These are phyloP conservation scores for Capra hircus DNA, from an alignment of 2,113 vertebrate genomes.

Conservation along the genomic window DNA sequence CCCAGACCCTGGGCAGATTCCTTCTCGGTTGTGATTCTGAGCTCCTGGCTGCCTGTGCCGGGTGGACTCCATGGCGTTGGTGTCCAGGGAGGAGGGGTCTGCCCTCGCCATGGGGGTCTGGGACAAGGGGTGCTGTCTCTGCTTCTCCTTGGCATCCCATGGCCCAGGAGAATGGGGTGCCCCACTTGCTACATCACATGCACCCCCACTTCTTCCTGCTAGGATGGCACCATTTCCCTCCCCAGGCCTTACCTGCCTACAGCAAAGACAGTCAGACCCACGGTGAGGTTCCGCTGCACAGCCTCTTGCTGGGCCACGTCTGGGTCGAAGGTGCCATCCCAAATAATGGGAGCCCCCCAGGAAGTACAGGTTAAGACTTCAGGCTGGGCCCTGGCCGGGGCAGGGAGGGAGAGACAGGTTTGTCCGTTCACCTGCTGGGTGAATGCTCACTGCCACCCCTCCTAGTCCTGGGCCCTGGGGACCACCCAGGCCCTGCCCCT, in stretches of 20 bases:
- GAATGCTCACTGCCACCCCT: background rate
- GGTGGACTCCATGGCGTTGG: background rate
- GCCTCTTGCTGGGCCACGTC: conserved; percentile 66
- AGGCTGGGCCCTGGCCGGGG: conserved; percentile 54
- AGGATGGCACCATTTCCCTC: background rate
- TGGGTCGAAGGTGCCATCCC: conserved; percentile 83
- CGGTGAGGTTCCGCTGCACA: conserved; percentile 68
- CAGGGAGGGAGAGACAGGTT: background rate
- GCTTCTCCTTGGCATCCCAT: background rate
- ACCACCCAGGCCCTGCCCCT: background rate
- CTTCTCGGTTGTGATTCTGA: background rate
- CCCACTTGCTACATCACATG: background rate
- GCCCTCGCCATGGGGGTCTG: background rate
- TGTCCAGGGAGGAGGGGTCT: background rate
- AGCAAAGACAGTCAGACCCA: conserved; percentile 85
- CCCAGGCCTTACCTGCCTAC: conserved; percentile 82
- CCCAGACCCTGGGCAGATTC: background rate
- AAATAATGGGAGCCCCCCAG: conserved; percentile 84
- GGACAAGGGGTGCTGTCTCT: background rate
- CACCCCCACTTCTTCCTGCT: background rate
- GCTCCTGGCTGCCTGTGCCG: background rate
- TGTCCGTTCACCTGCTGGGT: background rate
- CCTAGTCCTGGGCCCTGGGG: background rate
- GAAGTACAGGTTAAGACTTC: conserved; percentile 83
- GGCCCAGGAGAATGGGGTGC: background rate